phyloP scores from a whole-genome alignment of 2,888 invertebrate species.

The Pelosia muscerda region DNA sequence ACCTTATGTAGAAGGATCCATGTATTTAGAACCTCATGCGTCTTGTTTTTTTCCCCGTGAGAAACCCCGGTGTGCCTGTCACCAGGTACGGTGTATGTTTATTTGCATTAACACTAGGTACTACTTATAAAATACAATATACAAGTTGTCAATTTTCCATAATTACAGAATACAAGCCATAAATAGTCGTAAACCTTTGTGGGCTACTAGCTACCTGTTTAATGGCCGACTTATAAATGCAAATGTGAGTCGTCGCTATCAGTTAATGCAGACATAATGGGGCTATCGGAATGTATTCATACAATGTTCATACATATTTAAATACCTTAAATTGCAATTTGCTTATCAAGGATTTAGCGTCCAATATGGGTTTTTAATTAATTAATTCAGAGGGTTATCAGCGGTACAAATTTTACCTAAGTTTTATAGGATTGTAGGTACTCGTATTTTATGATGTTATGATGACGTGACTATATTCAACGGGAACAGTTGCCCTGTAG shows the following conservation, averaged over 20 bases:
- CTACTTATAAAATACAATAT: too few relatives aligned
- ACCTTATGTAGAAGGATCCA: too few relatives aligned
- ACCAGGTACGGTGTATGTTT: background rate
- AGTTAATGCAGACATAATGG: background rate
- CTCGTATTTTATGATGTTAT: too few relatives aligned
- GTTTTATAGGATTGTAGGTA: too few relatives aligned
- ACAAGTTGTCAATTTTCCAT: background rate
- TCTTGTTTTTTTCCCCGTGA: background rate
- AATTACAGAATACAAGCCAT: background rate
- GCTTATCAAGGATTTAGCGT: background rate
- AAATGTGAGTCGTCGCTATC: background rate
- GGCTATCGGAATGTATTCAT: background rate
- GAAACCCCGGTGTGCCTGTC: background rate
- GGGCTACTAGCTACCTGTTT: background rate
- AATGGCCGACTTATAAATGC: background rate
- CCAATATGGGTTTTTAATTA: background rate
- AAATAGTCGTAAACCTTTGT: background rate
- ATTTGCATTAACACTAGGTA: background rate
- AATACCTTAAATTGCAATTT: conserved; percentile 5
- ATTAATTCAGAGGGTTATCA: background rate
- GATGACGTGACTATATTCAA: too few relatives aligned
- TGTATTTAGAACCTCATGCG: too few relatives aligned
- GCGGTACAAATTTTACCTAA: background rate
- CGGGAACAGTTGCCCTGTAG: too few relatives aligned
- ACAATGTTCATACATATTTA: too few relatives aligned